Base-by-base conservation (phyloP, 2,797 vertebrate species). In the Micromesistius poutassou region DNA sequence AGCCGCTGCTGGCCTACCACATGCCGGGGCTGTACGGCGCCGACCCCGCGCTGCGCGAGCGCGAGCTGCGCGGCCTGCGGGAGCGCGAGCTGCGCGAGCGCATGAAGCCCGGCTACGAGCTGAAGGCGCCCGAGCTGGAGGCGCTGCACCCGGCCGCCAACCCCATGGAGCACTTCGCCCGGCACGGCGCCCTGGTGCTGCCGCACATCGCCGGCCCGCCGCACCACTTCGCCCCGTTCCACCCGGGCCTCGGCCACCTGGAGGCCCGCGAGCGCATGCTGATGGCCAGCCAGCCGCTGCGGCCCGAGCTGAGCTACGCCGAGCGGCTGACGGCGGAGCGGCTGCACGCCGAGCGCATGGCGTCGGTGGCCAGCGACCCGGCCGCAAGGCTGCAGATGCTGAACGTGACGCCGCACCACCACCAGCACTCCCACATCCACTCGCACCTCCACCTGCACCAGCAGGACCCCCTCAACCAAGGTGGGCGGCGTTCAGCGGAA, bases 371-470 rank as follows among this genome's bases (percentile, higher is more conserved):
- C 1, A 94, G 95, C 0, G 98, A 99, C 89, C 97, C 96, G 0
- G 93, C 97, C 79, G 94, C 95, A 0, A 94, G 98, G 80, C 95
- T 99, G 72, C 98, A 99, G 93, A 97, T 99, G 98, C 98, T 99
- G 89, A 99, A 98, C 22, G 98, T 98, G 79, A 99, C 98, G 0
- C 98, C 98, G 0, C 98, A 99, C 90, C 98, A 99, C 73, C 98
- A 99, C 91, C 98, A 99, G 84, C 98, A 99, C 86, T 99, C 98
- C 0, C 98, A 99, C 91, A 98, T 99, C 92, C 98, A 99, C 93
- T 99, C 98, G 0, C 98, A 99, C 91, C 95, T 99, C 75, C 98
- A 99, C 92, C 95, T 99, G 81, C 98, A 99, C 90, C 98, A 99
- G 89, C 98, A 99, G 94, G 98, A 99, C 80, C 96, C 96, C 16